These are phyloP conservation scores for Eumaeus atala DNA, from an alignment of 1,140 invertebrate species.

Conservation along the genomic window DNA sequence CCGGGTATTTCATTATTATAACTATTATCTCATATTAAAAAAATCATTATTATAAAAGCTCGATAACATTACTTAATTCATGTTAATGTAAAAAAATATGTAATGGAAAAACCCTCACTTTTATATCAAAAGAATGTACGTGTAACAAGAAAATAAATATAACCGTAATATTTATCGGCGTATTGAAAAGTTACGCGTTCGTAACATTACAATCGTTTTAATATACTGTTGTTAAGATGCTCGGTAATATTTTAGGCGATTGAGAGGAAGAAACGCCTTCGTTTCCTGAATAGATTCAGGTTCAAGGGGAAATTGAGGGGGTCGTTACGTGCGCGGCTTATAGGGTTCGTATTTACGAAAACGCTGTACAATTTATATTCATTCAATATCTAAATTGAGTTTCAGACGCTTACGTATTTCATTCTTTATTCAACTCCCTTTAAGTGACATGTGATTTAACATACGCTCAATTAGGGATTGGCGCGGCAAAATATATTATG, in stretches of 20 bases:
- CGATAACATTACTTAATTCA: too few relatives aligned
- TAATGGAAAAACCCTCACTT: too few relatives aligned
- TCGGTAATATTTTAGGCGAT: constrained; percentile 52
- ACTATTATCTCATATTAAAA: too few relatives aligned
- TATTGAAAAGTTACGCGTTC: constrained; percentile 2
- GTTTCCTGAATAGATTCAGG: constrained; percentile 48
- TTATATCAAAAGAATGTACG: too few relatives aligned
- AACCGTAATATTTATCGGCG: too few relatives aligned
- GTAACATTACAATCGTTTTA: constrained; percentile 32
- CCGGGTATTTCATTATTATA: too few relatives aligned
- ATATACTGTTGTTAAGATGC: constrained; percentile 53
- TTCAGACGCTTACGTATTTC: constrained; percentile 8
- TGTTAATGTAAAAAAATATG: too few relatives aligned
- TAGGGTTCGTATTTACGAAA: constrained; percentile 36
- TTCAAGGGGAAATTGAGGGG: constrained; percentile 57
- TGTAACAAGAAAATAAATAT: too few relatives aligned
- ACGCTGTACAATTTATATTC: constrained; percentile 43
- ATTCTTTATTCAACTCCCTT: constrained; percentile 3
- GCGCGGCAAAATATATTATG: too few relatives aligned
- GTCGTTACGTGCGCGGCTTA: constrained; percentile 47
- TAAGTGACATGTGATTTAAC: neutral
- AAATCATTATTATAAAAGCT: too few relatives aligned
- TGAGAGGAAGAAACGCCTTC: constrained; percentile 48
- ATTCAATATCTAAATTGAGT: constrained; percentile 30
- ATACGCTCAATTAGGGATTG: too few relatives aligned